These are phyloP conservation scores for Phrynosoma platyrhinos DNA, from an alignment of 2,113 vertebrate genomes.

Conservation along the genomic window DNA sequence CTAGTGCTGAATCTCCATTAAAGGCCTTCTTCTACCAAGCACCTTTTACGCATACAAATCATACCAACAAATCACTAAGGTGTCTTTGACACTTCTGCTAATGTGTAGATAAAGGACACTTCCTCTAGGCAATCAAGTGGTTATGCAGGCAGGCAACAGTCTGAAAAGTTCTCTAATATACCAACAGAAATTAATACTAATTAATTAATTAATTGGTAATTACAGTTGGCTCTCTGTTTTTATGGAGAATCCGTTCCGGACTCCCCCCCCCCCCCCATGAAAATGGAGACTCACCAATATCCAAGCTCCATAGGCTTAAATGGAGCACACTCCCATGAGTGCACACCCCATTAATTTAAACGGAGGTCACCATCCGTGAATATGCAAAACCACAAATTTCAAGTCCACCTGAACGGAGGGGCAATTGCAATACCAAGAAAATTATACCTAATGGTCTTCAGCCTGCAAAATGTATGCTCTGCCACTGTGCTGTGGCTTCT, in stretches of 20 bases:
- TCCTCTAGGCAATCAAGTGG: neutral
- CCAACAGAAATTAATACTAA: neutral
- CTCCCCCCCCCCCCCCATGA: too few relatives aligned
- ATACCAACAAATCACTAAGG: neutral
- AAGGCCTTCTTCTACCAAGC: neutral
- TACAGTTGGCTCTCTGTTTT: too few relatives aligned
- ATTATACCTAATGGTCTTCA: neutral
- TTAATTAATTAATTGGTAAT: too few relatives aligned
- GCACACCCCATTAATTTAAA: too few relatives aligned
- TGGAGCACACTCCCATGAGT: too few relatives aligned
- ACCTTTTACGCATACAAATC: neutral
- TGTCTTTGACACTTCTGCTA: neutral
- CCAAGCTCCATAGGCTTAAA: too few relatives aligned
- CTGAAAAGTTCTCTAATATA: neutral
- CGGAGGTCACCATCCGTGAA: too few relatives aligned
- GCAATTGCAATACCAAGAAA: too few relatives aligned
- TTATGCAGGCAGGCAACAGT: neutral
- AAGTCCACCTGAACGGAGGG: too few relatives aligned
- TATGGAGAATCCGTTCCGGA: too few relatives aligned
- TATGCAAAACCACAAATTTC: too few relatives aligned
- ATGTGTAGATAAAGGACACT: neutral
- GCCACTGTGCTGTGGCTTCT: neutral
- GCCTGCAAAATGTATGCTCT: neutral
- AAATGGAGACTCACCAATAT: too few relatives aligned
- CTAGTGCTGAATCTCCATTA: constrained; percentile 22